Percentiles rank a stretch among this genome's conserved stretches.
Evolutionary conservation across 2,113 vertebrate species (phyloP).

Genomic region (Otolemur garnettii): DNA sequence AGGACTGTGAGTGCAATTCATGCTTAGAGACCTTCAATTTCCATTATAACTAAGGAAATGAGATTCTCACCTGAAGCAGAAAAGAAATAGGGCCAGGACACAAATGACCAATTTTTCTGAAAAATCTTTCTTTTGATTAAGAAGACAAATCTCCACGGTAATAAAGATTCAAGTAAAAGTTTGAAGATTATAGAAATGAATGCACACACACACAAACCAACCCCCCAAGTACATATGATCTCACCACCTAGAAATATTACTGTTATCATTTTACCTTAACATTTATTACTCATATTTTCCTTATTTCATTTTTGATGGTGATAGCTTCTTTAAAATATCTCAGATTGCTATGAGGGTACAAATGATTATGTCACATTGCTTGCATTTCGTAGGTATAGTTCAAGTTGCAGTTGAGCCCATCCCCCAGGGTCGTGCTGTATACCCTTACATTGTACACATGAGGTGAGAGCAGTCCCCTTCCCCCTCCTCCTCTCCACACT

Average conservation of each 20-base stretch:
- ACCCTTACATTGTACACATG: too few relatives aligned
- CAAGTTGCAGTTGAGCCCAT: too few relatives aligned
- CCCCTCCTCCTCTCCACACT: too few relatives aligned
- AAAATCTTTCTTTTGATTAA: neutral
- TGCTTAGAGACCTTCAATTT: neutral
- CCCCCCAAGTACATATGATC: neutral
- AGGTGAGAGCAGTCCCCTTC: too few relatives aligned
- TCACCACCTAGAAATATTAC: neutral
- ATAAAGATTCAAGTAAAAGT: neutral
- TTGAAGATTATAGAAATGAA: neutral
- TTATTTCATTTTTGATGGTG: too few relatives aligned
- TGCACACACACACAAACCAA: neutral
- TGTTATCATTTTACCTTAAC: neutral
- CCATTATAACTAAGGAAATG: neutral
- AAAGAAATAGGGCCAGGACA: neutral
- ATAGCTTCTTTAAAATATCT: too few relatives aligned
- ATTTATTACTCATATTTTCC: neutral
- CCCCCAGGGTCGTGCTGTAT: too few relatives aligned
- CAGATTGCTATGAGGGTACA: too few relatives aligned
- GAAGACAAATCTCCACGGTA: neutral
- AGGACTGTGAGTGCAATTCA: neutral
- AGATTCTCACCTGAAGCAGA: neutral
- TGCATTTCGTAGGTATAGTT: too few relatives aligned
- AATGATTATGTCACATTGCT: too few relatives aligned
- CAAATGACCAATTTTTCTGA: neutral